These are phyloP conservation scores for Drosophila murphyi DNA, from an alignment of 1,140 invertebrate genomes.

Conservation along the genomic window DNA sequence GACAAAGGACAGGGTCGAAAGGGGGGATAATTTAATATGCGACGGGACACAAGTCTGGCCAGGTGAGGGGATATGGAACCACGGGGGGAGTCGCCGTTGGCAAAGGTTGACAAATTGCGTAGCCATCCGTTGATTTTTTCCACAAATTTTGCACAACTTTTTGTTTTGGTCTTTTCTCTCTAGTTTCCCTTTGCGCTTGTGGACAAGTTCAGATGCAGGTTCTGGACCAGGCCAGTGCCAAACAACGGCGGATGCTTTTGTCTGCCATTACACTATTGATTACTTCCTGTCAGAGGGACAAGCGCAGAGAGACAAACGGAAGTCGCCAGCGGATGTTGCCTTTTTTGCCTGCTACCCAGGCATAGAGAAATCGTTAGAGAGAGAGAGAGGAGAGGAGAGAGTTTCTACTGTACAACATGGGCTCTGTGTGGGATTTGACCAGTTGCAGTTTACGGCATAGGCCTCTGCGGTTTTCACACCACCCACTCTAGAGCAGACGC, in stretches of 20 bases:
- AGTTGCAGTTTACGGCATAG: slow-evolving; percentile 35
- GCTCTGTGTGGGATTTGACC: slow-evolving; percentile 39
- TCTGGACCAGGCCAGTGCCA: slow-evolving; percentile 42
- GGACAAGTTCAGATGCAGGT: neutral
- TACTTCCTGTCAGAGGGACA: slow-evolving; percentile 67
- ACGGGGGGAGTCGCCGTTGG: slow-evolving; percentile 8
- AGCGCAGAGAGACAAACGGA: slow-evolving; percentile 66
- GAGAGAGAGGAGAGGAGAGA: neutral
- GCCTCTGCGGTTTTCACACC: slow-evolving; percentile 56
- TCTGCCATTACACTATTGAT: slow-evolving; percentile 78
- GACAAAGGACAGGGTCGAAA: neutral
- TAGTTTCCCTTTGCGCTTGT: slow-evolving; percentile 17
- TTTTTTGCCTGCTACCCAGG: slow-evolving; percentile 28
- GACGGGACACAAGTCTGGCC: slow-evolving; percentile 36
- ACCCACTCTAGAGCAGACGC: slow-evolving; percentile 3
- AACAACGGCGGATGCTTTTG: slow-evolving; percentile 76
- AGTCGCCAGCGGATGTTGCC: slow-evolving; percentile 64
- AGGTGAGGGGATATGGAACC: slow-evolving; percentile 27
- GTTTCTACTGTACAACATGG: slow-evolving; percentile 21
- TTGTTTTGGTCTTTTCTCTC: slow-evolving; percentile 10
- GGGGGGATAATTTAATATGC: slow-evolving; percentile 39
- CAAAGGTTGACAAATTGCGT: slow-evolving; percentile 74
- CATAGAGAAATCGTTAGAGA: neutral
- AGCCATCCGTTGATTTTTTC: slow-evolving; percentile 28
- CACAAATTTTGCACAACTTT: slow-evolving; percentile 36